Base-by-base conservation (phyloP, 2,797 vertebrate genomes). In the Gallirallus australis region DNA sequence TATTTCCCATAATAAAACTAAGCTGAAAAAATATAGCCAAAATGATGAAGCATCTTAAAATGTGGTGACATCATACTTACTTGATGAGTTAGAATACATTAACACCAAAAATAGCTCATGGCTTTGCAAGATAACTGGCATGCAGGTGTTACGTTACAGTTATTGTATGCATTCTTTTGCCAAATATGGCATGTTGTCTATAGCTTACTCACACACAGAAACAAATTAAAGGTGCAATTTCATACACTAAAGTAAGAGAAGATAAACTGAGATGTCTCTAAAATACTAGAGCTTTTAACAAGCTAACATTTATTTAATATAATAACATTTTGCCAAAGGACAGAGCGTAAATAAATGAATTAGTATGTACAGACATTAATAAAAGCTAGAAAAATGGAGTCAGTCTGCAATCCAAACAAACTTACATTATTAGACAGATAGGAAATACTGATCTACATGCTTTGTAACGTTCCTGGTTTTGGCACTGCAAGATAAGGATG, bases 101-200 rank as follows among this genome's bases (percentile, higher is more conserved):
- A 94, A 93, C 90, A 82, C 97, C 97, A 98, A 98, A 97, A 97
- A 98, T 97, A 98, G 95, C 86, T 68, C 57, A 75, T 75, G 4
- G 60, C 90, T 97, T 93, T 94, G 95, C 96, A 97, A 96, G 86
- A 86, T 89, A 97, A 97, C 92, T 78, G 92, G 90, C 88, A 95
- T 76, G 92, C 93, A 97, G 98, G 97, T 92, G 95, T 97, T 96
- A 96, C 56, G 2, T 97, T 96, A 97, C 97, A 89, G 90, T 97
- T 97, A 97, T 94, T 97, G 94, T 98, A 96, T 86, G 97, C 98
- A 98, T 98, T 98, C 97, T 98, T 98, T 93, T 95, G 77, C 98
- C 98, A 98, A 98, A 98, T 98, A 98, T 95, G 98, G 98, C 93
- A 93, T 85, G 53, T 48, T 66, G 37, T 78, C 89, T 94, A 90